These are phyloP conservation scores for Leptopilina drosophilae DNA, from an alignment of 2,888 invertebrate genomes.

Conservation along the genomic window DNA sequence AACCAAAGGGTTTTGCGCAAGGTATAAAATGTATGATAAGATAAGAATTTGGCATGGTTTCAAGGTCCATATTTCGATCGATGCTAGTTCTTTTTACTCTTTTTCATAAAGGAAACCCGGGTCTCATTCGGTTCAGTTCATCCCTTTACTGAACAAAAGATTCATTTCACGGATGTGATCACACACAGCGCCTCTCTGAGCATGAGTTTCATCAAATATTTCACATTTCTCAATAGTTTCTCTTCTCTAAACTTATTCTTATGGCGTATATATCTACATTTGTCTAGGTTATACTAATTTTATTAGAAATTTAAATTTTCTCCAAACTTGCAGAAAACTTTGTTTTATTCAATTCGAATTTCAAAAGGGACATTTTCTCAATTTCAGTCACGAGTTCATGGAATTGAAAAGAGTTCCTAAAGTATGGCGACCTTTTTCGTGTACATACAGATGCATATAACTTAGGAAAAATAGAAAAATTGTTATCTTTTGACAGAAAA, in stretches of 20 bases:
- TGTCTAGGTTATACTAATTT: neutral
- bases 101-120: conserved; percentile 14
- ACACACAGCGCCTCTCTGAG: neutral
- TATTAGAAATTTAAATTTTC: conserved; percentile 12
- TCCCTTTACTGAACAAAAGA: conserved; percentile 18
- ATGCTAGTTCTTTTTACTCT: conserved; percentile 2
- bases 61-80: neutral
- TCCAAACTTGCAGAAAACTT: neutral
- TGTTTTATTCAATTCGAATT: conserved; percentile 3
- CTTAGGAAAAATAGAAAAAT: neutral
- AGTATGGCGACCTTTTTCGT: neutral
- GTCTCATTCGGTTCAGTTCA: conserved; percentile 25
- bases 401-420: conserved; percentile 2
- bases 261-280: neutral
- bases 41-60: conserved; percentile 9
- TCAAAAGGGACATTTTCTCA: neutral
- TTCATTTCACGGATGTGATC: conserved; percentile 27
- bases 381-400: conserved; percentile 9
- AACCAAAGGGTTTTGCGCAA: too few relatives aligned
- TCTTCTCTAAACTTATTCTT: neutral
- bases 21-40: conserved; percentile 1
- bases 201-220: conserved; percentile 14
- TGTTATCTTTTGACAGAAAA: neutral
- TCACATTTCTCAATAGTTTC: conserved; percentile 12
- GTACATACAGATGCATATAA: neutral